Percentiles rank a stretch among this genome's conserved stretches.
Evolutionary conservation across 2,888 invertebrate species (phyloP).

Genomic region (Drosophila stalkeri): DNA sequence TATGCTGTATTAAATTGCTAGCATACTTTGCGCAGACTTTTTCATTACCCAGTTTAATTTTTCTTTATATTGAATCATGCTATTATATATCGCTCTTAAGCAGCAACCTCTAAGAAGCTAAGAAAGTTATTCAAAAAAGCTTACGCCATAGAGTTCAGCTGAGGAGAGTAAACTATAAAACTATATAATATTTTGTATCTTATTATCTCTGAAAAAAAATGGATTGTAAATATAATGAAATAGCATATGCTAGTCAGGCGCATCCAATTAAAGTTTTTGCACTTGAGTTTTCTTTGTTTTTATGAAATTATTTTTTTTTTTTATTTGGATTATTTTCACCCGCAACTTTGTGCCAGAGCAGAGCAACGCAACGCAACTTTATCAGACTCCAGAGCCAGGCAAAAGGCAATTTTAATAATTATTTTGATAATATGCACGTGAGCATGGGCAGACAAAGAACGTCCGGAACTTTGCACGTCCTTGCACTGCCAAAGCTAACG

Average conservation of each 20-base stretch:
- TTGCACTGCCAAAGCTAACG: constrained; percentile 12
- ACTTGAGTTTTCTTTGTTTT: constrained; percentile 5
- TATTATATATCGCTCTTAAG: no score
- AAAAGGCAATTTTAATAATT: constrained; percentile 77
- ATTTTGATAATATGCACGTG: constrained; percentile 68
- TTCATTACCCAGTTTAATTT: no score
- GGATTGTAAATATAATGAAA: background rate
- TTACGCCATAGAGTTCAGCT: background rate
- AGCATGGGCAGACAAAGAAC: constrained; percentile 13
- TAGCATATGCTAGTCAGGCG: background rate
- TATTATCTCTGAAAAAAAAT: background rate
- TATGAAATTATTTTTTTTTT: background rate
- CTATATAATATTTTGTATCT: background rate
- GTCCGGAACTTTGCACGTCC: constrained; percentile 39
- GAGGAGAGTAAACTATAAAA: background rate
- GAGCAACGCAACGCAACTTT: constrained; percentile 31
- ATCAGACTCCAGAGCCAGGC: constrained; percentile 35
- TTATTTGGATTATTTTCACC: constrained; percentile 4
- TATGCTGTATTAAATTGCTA: no score
- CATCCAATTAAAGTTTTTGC: background rate
- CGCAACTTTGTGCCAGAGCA: constrained; percentile 17
- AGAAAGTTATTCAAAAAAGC: background rate
- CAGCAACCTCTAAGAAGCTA: background rate
- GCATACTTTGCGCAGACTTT: no score
- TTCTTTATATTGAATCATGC: no score